A percentile compares a stretch with the other conserved stretches of the same genome.
phyloP scores from a whole-genome alignment of 23 tunicate species.

The Halocynthia roretzi region DNA sequence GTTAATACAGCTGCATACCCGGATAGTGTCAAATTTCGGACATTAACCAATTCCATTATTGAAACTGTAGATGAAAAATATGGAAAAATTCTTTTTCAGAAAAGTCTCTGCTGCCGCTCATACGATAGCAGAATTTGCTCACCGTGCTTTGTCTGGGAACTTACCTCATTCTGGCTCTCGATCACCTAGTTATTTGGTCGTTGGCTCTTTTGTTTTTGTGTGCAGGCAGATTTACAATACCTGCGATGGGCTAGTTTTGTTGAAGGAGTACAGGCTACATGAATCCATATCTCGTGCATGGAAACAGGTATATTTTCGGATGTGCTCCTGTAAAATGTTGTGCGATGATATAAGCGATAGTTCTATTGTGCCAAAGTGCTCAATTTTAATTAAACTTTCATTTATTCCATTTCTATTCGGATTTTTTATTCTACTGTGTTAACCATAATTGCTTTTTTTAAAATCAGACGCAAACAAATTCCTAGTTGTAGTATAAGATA shows the following conservation, averaged over 20 bases:
- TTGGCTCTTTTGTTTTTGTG: slow-evolving; percentile 65
- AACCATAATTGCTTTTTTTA: not conserved
- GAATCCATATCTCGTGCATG: slow-evolving; percentile 63
- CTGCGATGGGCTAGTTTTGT: slow-evolving; percentile 62
- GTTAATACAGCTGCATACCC: too few species aligned
- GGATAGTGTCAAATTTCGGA: too few species aligned
- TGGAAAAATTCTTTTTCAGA: not conserved
- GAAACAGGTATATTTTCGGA: slow-evolving; percentile 42
- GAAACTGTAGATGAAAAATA: not conserved
- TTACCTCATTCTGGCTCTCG: slow-evolving; percentile 12
- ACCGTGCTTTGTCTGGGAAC: slow-evolving; percentile 29
- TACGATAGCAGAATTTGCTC: slow-evolving; percentile 71
- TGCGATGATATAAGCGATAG: too few species aligned
- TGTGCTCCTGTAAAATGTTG: too few species aligned
- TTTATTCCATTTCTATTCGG: not conserved
- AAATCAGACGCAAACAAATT: not conserved
- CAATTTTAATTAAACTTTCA: not conserved
- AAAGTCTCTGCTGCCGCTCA: slow-evolving; percentile 55
- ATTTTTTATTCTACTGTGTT: not conserved
- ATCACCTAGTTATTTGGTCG: slow-evolving; percentile 38
- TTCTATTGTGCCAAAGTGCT: not conserved
- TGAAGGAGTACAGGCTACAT: slow-evolving; percentile 68
- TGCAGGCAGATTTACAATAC: slow-evolving; percentile 91
- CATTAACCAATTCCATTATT: not conserved
- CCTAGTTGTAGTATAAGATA: too few species aligned